A percentile compares a stretch with the other conserved stretches of the same genome.
Evolutionary conservation across 2,113 vertebrate genomes (phyloP).

Genomic region (Neotragus pygmaeus): DNA sequence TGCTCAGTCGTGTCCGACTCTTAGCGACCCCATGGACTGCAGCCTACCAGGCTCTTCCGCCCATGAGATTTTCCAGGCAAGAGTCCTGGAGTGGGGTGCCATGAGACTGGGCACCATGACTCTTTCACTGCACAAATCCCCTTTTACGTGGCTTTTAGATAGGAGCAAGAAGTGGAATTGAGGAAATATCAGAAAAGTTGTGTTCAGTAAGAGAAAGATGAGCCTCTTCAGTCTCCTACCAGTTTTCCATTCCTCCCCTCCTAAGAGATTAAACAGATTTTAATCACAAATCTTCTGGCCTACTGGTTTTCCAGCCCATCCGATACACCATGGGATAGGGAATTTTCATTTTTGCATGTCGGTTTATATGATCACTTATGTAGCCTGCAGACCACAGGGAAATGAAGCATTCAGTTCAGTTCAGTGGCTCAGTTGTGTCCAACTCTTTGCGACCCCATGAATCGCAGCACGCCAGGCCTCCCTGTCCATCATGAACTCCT

Average conservation of each 20-base stretch:
- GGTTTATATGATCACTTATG: background rate
- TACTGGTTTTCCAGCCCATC: background rate
- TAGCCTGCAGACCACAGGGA: background rate
- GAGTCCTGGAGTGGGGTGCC: no score
- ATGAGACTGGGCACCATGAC: background rate
- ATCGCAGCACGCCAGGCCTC: no score
- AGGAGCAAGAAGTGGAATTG: background rate
- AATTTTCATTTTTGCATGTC: background rate
- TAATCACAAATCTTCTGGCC: slow-evolving; percentile 15
- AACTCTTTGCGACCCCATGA: no score
- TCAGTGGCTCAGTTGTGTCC: no score
- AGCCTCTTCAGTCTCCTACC: background rate
- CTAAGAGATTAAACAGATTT: slow-evolving; percentile 7
- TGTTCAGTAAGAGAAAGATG: background rate
- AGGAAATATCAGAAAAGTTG: background rate
- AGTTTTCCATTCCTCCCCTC: background rate
- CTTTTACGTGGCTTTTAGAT: background rate
- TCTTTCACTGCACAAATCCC: background rate
- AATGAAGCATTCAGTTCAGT: background rate
- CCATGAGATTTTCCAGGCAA: no score
- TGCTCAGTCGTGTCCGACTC: no score
- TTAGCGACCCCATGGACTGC: no score
- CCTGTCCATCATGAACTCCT: no score
- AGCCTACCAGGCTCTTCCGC: rapidly evolving
- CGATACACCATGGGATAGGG: background rate